phyloP scores from a whole-genome alignment of 1,140 invertebrate genomes.

The Tetragnatha versicolor region DNA sequence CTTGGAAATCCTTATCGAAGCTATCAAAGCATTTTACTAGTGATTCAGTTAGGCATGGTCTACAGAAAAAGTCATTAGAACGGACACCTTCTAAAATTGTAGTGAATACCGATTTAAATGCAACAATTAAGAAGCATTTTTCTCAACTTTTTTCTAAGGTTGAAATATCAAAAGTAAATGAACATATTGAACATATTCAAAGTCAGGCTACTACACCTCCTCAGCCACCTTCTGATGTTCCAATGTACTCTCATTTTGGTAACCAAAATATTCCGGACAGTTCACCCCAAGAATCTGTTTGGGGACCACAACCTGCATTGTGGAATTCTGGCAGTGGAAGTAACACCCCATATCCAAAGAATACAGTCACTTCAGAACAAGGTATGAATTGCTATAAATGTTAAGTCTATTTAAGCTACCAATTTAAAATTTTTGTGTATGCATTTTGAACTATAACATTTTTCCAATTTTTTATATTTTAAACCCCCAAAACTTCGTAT shows the following conservation, averaged over 20 bases:
- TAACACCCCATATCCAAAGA: not conserved
- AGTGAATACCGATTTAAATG: conserved; percentile 40
- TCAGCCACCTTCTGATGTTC: not conserved
- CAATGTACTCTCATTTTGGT: conserved; percentile 33
- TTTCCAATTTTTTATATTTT: no score
- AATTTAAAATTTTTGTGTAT: no score
- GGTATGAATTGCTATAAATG: conserved; percentile 4
- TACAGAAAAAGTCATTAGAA: conserved; percentile 47
- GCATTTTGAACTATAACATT: no score
- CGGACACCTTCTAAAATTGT: conserved; percentile 35
- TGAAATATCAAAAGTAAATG: conserved; percentile 33
- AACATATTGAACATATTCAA: not conserved
- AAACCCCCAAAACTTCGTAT: no score
- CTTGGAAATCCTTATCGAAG: conserved; percentile 56
- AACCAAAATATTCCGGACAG: conserved; percentile 1
- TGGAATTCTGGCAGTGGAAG: not conserved
- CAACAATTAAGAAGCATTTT: conserved; percentile 56
- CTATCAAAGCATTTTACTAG: conserved; percentile 50
- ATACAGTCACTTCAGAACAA: not conserved
- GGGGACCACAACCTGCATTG: conserved; percentile 1
- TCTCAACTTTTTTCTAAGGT: conserved; percentile 52
- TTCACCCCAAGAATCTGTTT: not conserved
- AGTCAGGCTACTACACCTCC: conserved; percentile 26
- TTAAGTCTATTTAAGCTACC: no score
- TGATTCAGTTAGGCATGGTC: conserved; percentile 42